Conservation (phyloP, 2,888 invertebrate genomes). For the Nymphalis urticae region DNA sequence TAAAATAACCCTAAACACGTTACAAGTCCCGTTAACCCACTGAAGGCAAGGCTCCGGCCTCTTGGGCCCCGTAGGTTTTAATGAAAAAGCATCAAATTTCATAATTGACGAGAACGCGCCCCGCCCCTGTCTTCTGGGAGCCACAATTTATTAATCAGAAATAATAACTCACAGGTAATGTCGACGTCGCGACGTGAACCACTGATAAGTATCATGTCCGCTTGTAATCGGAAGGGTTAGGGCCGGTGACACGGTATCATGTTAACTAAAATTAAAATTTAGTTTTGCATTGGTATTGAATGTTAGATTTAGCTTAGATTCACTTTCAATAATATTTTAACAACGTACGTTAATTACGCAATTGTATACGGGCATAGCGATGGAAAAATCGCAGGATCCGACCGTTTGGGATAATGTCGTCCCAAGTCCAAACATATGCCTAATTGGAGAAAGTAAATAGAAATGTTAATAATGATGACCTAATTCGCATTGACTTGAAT, state of each 20-base stretch:
- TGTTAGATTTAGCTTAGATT: no score
- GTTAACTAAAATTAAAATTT: conserved; percentile 12
- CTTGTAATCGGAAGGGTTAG: conserved; percentile 61
- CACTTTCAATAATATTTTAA: no score
- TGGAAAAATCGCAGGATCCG: no score
- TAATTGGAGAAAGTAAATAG: no score
- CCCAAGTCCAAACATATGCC: no score
- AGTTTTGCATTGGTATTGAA: neutral
- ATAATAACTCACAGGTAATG: conserved; percentile 81
- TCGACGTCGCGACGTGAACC: conserved; percentile 52
- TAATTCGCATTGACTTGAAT: no score
- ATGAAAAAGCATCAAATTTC: conserved; percentile 79
- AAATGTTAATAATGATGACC: no score
- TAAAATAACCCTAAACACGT: conserved; percentile 44
- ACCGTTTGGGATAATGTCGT: no score
- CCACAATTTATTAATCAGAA: conserved; percentile 81
- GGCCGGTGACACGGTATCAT: conserved; percentile 37
- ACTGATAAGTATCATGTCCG: conserved; percentile 58
- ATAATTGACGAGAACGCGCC: conserved; percentile 72
- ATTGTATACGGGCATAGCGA: no score
- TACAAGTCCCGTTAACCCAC: conserved; percentile 58
- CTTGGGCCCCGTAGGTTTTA: conserved; percentile 66
- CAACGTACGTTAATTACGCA: no score
- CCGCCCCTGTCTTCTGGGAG: conserved; percentile 62
- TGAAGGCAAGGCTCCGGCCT: conserved; percentile 52